These are phyloP conservation scores for Cricetomys ansorgei DNA, from an alignment of 2,113 vertebrate genomes.

Conservation along the genomic window DNA sequence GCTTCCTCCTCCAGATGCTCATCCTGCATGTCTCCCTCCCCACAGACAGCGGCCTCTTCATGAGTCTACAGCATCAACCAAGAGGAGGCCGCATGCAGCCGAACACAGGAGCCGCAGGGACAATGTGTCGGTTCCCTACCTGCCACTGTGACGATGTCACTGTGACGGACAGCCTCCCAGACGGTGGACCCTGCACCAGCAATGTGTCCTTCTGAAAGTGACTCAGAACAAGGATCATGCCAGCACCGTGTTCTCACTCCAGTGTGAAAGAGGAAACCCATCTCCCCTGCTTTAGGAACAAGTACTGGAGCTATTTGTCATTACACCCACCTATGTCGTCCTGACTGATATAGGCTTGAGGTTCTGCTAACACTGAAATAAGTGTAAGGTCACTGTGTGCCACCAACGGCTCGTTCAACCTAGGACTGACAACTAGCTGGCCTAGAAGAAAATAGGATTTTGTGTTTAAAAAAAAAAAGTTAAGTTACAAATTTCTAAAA, in stretches of 20 bases:
- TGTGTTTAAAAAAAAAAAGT: neutral
- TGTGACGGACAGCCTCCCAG: accelerated
- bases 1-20: neutral
- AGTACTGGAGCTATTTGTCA: neutral
- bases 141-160: accelerated
- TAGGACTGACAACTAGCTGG: neutral
- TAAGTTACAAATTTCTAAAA: neutral
- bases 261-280: neutral
- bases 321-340: neutral
- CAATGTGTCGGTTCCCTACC: neutral
- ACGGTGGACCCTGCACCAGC: neutral
- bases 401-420: neutral
- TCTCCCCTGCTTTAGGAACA: neutral
- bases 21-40: neutral
- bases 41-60: neutral
- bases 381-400: neutral
- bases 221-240: accelerated
- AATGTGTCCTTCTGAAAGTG: neutral
- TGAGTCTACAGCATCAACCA: neutral
- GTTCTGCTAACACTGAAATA: neutral
- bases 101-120: neutral
- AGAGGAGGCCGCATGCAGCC: neutral
- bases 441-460: neutral
- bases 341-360: neutral
- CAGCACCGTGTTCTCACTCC: no score